phyloP scores from a whole-genome alignment of 2,113 vertebrate species.

The Malurus alboscapulatus region DNA sequence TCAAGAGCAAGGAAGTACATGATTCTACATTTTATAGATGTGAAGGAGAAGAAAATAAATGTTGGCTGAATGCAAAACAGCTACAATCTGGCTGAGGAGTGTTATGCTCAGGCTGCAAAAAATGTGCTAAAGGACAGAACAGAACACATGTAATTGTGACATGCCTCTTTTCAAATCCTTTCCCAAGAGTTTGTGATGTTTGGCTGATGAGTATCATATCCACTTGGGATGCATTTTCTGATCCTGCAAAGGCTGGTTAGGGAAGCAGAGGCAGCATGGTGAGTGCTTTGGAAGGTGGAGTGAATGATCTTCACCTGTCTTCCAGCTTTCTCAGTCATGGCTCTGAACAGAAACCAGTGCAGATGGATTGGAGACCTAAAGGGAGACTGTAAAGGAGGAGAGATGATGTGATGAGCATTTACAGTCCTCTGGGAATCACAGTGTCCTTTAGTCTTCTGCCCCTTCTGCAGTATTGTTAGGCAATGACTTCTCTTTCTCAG shows the following conservation, averaged over 20 bases:
- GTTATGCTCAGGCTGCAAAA: not conserved
- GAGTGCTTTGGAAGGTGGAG: not conserved
- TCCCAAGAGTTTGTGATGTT: not conserved
- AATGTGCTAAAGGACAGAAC: not conserved
- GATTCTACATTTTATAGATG: not conserved
- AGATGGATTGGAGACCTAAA: not conserved
- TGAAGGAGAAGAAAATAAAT: not conserved
- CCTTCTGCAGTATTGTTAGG: not conserved
- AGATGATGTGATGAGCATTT: not conserved
- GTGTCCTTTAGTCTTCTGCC: not conserved
- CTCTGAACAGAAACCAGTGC: not conserved
- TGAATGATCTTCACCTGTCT: not conserved
- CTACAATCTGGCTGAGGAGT: not conserved
- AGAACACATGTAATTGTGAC: not conserved
- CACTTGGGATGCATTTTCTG: not conserved
- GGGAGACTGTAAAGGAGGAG: not conserved
- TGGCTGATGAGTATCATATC: not conserved
- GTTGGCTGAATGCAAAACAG: not conserved
- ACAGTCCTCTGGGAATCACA: not conserved
- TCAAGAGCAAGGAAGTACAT: not conserved
- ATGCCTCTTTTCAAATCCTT: not conserved
- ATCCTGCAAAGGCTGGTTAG: not conserved
- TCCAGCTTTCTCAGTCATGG: not conserved
- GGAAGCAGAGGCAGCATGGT: not conserved
- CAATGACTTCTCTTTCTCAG: conserved; percentile 65